A percentile compares a stretch with the other conserved stretches of the same genome.
Evolutionary conservation across 2,797 vertebrate species (phyloP).

Genomic region (Scolopax rusticola): DNA sequence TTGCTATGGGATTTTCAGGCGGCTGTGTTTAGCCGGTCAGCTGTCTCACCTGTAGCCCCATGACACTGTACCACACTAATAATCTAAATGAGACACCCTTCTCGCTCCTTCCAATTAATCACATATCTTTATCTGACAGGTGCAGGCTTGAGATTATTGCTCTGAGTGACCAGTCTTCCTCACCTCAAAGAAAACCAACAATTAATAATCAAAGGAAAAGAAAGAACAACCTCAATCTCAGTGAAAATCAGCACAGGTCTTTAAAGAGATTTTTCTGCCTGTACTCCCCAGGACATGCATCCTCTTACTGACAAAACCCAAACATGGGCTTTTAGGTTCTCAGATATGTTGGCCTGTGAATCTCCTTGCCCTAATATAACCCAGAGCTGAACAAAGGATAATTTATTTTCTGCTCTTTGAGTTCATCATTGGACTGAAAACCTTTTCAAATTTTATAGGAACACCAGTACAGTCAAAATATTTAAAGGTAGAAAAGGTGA

Average conservation of each 20-base stretch:
- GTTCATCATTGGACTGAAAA: not conserved
- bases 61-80: not conserved
- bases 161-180: not conserved
- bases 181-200: not conserved
- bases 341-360: not conserved
- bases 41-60: not conserved
- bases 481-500: not conserved
- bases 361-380: not conserved
- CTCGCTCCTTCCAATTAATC: not conserved
- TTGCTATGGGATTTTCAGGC: not conserved
- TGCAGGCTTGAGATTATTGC: not conserved
- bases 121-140: constrained; percentile 18
- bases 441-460: not conserved
- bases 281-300: not conserved
- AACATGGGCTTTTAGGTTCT: not conserved
- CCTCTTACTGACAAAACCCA: not conserved
- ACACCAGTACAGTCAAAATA: not conserved
- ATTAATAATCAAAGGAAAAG: constrained; percentile 27
- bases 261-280: not conserved
- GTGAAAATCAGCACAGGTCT: not conserved
- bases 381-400: not conserved
- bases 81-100: not conserved
- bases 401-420: not conserved
- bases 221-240: not conserved
- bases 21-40: not conserved